A percentile compares a stretch with the other conserved stretches of the same genome.
Conservation (phyloP, 2,888 invertebrate species). For the Brachypterus glaber region DNA sequence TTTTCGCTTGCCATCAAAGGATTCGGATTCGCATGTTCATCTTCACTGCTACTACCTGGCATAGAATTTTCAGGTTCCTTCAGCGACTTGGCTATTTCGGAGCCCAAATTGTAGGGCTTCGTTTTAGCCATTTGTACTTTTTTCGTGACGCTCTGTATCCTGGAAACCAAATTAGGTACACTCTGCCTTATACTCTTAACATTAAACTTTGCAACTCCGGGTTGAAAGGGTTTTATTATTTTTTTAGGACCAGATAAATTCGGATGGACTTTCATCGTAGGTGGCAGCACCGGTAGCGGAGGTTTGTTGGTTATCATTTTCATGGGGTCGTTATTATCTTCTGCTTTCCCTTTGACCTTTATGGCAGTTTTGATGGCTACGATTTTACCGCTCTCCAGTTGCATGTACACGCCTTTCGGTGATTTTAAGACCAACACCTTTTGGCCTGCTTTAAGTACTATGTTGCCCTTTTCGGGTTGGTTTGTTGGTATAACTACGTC, state of each 20-base stretch:
- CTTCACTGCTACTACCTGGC: conserved; percentile 27
- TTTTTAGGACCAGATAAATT: conserved; percentile 48
- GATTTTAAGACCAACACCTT: conserved; percentile 91
- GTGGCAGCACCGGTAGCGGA: conserved; percentile 24
- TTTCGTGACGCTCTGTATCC: conserved; percentile 32
- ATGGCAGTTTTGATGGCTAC: conserved; percentile 80
- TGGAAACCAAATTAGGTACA: conserved; percentile 35
- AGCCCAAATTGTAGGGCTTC: conserved; percentile 29
- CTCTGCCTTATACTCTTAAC: conserved; percentile 35
- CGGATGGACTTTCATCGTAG: conserved; percentile 49
- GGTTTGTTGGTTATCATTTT: conserved; percentile 29
- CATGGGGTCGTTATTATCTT: conserved; percentile 38
- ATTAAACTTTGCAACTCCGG: conserved; percentile 33
- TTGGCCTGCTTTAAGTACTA: conserved; percentile 87
- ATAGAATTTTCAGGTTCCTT: conserved; percentile 20
- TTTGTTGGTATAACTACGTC: conserved; percentile 91
- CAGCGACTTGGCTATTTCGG: conserved; percentile 28
- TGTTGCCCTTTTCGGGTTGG: conserved; percentile 79
- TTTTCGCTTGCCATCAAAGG: conserved; percentile 8
- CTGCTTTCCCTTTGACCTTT: conserved; percentile 51
- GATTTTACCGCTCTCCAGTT: conserved; percentile 87
- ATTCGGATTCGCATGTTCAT: conserved; percentile 25
- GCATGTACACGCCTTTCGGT: conserved; percentile 93
- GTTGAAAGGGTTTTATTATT: conserved; percentile 31
- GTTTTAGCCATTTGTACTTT: conserved; percentile 26